Base-by-base conservation (phyloP, 2,888 invertebrate species). In the Cyclophora albipunctata region DNA sequence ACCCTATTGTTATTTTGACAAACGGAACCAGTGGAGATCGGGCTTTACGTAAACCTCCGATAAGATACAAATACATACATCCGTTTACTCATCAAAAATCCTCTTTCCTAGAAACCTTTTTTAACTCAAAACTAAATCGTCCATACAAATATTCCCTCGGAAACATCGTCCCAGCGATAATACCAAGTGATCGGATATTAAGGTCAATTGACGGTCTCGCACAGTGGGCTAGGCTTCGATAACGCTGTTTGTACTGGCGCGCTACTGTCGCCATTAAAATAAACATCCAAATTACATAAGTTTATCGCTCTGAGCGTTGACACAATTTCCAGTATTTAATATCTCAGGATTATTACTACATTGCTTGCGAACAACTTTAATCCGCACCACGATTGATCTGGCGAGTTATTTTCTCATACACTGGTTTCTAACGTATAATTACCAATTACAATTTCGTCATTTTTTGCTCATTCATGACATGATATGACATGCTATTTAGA, bases 201-300 rank as follows among this genome's bases (percentile, higher is more conserved):
- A 67, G 81, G 83, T 81, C 83, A 81, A 81, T 78, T 81, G 78
- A 76, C 75, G 64, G 66, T 55, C 59, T 60, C 62, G 66, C 62
- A 64, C 71, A 73, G 78, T 73, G 71, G 74, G 74, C 71, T 75
- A 75, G 75, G 71, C 75, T 71, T 63, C 65, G 82, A 83, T 83
- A 84, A 79, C 71, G 69, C 64, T 78, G 68, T 78, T 77, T 75
- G 69, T 70, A 72, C 69, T 63, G 62, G 49, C 58, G 54, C 53
- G 63, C 73, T 72, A 72, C 75, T 69, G 68, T 62, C 69, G 63
- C 67, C 64, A 60, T 63, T 62, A 67, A 62, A 64, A 66, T 66
- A 71, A 73, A 76, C 70, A 72, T 64, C 50, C 55, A 60, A 73
- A 65, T 74, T 70, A 71, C 55, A 67, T 71, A 71, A 72, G 51